These are phyloP conservation scores for Fregata magnificens DNA, from an alignment of 2,113 vertebrate species.

Conservation along the genomic window DNA sequence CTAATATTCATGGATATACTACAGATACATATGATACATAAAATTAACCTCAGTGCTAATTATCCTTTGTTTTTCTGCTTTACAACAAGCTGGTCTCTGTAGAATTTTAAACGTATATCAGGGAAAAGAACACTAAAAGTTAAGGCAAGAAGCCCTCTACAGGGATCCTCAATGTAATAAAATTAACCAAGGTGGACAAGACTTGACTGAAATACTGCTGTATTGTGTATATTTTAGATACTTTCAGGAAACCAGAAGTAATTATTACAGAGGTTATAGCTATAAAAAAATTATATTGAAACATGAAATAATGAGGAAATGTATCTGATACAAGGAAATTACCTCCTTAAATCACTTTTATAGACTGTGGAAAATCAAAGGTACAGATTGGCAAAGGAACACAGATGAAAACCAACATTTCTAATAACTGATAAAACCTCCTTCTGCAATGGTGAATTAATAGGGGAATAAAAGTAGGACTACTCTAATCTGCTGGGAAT, in stretches of 20 bases:
- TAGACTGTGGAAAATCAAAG: not conserved
- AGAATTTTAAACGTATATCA: not conserved
- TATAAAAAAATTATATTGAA: not conserved
- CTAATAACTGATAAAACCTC: not conserved
- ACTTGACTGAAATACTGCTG: not conserved
- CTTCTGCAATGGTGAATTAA: not conserved
- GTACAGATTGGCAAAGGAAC: not conserved
- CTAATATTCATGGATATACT: not conserved
- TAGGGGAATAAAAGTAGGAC: not conserved
- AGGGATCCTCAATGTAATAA: not conserved
- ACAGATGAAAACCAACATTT: not conserved
- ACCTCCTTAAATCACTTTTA: not conserved
- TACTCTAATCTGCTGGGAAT: not conserved
- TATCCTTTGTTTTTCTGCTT: not conserved
- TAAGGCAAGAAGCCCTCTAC: not conserved
- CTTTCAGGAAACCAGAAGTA: not conserved
- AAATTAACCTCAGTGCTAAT: not conserved
- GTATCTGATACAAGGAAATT: not conserved
- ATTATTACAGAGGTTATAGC: not conserved
- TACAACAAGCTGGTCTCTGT: not conserved
- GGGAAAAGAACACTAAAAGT: not conserved
- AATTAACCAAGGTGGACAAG: not conserved
- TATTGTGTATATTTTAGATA: not conserved
- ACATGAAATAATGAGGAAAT: not conserved
- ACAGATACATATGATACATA: not conserved